Percentiles rank a stretch among this genome's conserved stretches.
phyloP scores from a whole-genome alignment of 1,140 invertebrate species.

The Euwallacea fornicatus region DNA sequence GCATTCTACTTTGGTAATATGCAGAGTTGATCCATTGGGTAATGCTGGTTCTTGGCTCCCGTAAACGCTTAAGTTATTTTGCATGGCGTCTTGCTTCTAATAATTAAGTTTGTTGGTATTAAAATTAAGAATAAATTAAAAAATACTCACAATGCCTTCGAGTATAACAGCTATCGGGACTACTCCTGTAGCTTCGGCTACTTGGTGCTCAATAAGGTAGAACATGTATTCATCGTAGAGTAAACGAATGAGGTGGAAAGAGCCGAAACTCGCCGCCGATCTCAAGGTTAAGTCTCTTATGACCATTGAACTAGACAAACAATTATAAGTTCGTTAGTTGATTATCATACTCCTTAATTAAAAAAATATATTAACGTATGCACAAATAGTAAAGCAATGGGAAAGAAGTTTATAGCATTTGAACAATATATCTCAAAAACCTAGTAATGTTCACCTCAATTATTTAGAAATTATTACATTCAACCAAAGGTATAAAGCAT shows the following conservation, averaged over 20 bases:
- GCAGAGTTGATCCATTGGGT: conserved; percentile 40
- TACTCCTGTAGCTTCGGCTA: conserved; percentile 85
- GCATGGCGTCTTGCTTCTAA: conserved; percentile 51
- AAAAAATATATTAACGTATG: neutral
- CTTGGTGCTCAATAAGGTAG: conserved; percentile 96
- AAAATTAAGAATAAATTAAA: conserved; percentile 4
- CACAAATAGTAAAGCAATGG: neutral
- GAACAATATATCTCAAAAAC: neutral
- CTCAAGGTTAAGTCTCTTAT: conserved; percentile 92
- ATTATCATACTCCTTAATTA: neutral
- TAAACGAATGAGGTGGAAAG: conserved; percentile 96
- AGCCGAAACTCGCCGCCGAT: conserved; percentile 97
- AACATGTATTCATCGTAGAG: conserved; percentile 99
- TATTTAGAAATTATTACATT: too few relatives aligned
- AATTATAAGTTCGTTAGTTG: neutral
- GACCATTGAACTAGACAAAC: conserved; percentile 81
- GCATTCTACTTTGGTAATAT: conserved; percentile 46
- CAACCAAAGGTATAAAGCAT: too few relatives aligned
- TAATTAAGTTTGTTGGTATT: conserved; percentile 9
- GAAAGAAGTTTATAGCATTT: neutral
- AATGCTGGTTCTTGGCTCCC: conserved; percentile 42
- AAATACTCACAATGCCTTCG: conserved; percentile 64
- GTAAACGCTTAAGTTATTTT: conserved; percentile 50
- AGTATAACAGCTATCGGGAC: conserved; percentile 93
- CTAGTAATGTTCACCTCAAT: too few relatives aligned